These are phyloP conservation scores for Drosophila erecta DNA, from an alignment of 1,140 invertebrate genomes.

Conservation along the genomic window DNA sequence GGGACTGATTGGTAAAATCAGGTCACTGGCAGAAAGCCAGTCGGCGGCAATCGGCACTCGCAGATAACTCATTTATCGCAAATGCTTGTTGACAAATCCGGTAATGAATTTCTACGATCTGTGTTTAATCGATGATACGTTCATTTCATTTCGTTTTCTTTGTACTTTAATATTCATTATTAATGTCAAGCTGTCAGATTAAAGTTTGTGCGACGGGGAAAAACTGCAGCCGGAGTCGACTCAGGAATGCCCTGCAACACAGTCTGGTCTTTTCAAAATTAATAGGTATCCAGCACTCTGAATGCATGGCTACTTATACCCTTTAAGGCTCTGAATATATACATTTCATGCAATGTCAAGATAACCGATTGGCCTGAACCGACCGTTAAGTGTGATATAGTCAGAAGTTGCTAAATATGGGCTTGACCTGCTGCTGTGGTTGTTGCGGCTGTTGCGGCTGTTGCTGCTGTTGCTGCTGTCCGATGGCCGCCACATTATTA, in stretches of 20 bases:
- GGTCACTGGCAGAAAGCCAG: constrained; percentile 10
- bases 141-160: not conserved
- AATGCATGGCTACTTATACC: no score
- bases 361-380: constrained; percentile 66
- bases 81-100: constrained; percentile 10
- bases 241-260: not conserved
- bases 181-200: constrained; percentile 21
- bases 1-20: constrained; percentile 26
- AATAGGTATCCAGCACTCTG: no score
- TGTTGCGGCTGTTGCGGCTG: constrained; percentile 24
- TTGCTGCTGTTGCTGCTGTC: constrained; percentile 29
- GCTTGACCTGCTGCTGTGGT: constrained; percentile 65
- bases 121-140: not conserved
- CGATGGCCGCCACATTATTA: constrained; percentile 77
- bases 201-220: not conserved
- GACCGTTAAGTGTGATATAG: constrained; percentile 72
- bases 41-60: not conserved
- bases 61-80: constrained; percentile 7
- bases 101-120: constrained; percentile 11
- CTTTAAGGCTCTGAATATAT: constrained; percentile 33
- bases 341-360: constrained; percentile 72
- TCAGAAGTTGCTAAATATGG: constrained; percentile 76
- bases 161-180: constrained; percentile 15
- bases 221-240: not conserved
- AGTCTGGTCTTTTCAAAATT: no score